phyloP scores from a whole-genome alignment of 1,140 invertebrate species.

The Gonatopus flavifemur region DNA sequence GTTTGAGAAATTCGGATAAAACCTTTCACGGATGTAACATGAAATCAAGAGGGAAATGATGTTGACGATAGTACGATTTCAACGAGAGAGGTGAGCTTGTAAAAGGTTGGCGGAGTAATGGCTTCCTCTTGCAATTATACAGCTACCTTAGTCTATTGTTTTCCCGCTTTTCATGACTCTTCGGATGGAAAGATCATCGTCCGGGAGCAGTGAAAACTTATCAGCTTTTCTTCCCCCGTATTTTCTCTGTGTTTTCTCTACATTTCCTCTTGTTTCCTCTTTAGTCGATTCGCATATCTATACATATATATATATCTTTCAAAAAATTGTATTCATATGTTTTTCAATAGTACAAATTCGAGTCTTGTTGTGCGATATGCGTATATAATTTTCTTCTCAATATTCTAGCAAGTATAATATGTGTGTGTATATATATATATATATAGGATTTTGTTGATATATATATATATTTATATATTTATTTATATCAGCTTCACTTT shows the following conservation, averaged over 20 bases:
- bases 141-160: conserved; percentile 22
- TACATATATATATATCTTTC: conserved; percentile 13
- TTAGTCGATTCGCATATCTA: conserved; percentile 13
- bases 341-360: too few relatives aligned
- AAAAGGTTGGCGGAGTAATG: conserved; percentile 30
- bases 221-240: neutral
- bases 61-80: too few relatives aligned
- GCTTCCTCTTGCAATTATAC: conserved; percentile 34
- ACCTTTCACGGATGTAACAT: too few relatives aligned
- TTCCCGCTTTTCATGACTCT: conserved; percentile 17
- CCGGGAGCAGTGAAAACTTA: conserved; percentile 9
- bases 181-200: conserved; percentile 28
- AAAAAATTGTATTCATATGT: too few relatives aligned
- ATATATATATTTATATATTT: conserved; percentile 22
- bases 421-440: conserved; percentile 14
- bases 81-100: conserved; percentile 3
- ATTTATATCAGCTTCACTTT: conserved; percentile 10
- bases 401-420: too few relatives aligned
- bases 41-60: conserved; percentile 6
- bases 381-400: too few relatives aligned
- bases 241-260: conserved; percentile 5
- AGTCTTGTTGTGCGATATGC: too few relatives aligned
- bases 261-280: conserved; percentile 2
- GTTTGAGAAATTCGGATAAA: neutral
- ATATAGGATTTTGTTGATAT: conserved; percentile 21